Conservation (phyloP, 2,888 invertebrate genomes). For the Drosophila nigritarsus region DNA sequence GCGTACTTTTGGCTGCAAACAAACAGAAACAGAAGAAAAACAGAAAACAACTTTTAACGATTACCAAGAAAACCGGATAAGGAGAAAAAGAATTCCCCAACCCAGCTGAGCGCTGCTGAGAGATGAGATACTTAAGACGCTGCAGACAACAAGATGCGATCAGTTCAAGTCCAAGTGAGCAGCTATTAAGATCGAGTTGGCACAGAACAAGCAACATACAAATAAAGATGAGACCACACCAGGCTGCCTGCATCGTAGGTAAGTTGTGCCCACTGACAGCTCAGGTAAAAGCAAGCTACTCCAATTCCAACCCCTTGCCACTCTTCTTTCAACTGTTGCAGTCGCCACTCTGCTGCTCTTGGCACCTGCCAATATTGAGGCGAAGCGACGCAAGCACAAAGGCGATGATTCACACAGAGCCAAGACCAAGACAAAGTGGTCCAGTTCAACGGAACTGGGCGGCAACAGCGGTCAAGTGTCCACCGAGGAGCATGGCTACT, state of each 20-base stretch:
- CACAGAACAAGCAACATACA: not conserved
- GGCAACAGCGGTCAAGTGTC: conserved; percentile 67
- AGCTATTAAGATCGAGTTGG: conserved; percentile 51
- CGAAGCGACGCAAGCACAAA: conserved; percentile 72
- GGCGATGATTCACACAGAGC: conserved; percentile 63
- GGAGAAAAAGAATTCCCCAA: conserved; percentile 60
- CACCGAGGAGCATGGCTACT: conserved; percentile 81
- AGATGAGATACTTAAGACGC: conserved; percentile 53
- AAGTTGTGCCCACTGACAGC: conserved; percentile 24
- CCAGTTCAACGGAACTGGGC: conserved; percentile 70
- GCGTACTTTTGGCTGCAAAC: conserved; percentile 60
- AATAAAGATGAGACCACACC: conserved; percentile 56
- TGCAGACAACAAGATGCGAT: conserved; percentile 52
- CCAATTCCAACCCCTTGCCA: not conserved
- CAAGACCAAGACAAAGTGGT: conserved; percentile 83
- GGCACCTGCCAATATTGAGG: conserved; percentile 54
- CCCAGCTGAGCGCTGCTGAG: conserved; percentile 5
- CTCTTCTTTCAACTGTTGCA: conserved; percentile 5
- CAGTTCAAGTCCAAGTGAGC: conserved; percentile 62
- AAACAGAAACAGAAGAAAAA: conserved; percentile 41
- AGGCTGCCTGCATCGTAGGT: conserved; percentile 59
- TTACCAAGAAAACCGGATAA: conserved; percentile 72
- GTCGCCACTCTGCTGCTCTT: conserved; percentile 63
- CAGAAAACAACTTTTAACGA: conserved; percentile 36
- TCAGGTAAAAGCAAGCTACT: conserved; percentile 4